Percentiles rank a stretch among this genome's conserved stretches.
Conservation (phyloP, 2,888 invertebrate species). For the Trichogramma evanescens region DNA sequence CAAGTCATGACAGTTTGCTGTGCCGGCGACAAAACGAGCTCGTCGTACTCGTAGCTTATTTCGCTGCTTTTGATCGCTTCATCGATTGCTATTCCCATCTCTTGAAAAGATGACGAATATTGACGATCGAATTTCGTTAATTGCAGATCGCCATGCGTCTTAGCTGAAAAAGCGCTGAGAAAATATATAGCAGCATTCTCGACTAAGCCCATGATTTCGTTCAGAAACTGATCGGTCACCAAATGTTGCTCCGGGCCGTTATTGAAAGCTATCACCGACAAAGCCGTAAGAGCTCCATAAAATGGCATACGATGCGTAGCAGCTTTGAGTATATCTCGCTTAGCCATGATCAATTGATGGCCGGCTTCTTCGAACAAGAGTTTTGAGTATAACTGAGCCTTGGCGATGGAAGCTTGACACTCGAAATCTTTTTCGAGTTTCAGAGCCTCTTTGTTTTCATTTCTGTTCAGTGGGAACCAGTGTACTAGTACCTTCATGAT, state of each 20-base stretch:
- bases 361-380: slow-evolving; percentile 35
- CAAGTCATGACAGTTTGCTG: slow-evolving; percentile 66
- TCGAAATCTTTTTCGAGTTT: slow-evolving; percentile 6
- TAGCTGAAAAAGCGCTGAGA: slow-evolving; percentile 31
- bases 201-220: slow-evolving; percentile 27
- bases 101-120: slow-evolving; percentile 66
- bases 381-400: slow-evolving; percentile 19
- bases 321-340: slow-evolving; percentile 43
- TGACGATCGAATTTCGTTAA: slow-evolving; percentile 16
- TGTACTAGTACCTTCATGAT: slow-evolving; percentile 52
- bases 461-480: slow-evolving; percentile 22
- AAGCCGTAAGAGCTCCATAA: slow-evolving; percentile 44
- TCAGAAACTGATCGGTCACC: slow-evolving; percentile 21
- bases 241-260: slow-evolving; percentile 20
- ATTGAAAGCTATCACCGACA: slow-evolving; percentile 29
- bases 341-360: slow-evolving; percentile 37
- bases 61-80: slow-evolving; percentile 49
- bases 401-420: not conserved
- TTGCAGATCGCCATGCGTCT: slow-evolving; percentile 16
- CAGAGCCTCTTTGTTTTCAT: slow-evolving; percentile 1
- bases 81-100: slow-evolving; percentile 68
- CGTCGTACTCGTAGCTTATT: slow-evolving; percentile 40
- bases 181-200: slow-evolving; percentile 35
- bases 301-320: slow-evolving; percentile 43
- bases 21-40: slow-evolving; percentile 52